A percentile compares a stretch with the other conserved stretches of the same genome.
These are phyloP conservation scores for Lacerta agilis DNA, from an alignment of 2,797 vertebrate species.

Conservation along the genomic window DNA sequence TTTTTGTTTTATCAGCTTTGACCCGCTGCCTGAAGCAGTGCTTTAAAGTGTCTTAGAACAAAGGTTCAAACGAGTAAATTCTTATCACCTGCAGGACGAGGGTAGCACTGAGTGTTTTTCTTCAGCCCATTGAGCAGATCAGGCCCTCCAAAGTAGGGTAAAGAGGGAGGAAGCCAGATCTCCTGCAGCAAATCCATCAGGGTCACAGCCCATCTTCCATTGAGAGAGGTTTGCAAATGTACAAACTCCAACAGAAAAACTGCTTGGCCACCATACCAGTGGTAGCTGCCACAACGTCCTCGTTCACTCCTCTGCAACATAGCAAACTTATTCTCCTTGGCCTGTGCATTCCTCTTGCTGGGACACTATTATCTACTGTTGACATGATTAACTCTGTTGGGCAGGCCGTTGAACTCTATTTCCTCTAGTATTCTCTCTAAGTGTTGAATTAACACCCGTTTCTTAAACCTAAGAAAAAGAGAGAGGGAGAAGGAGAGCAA, in stretches of 20 bases:
- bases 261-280: slow-evolving; percentile 63
- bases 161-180: slow-evolving; percentile 72
- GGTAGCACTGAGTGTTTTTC: slow-evolving; percentile 71
- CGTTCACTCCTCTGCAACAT: slow-evolving; percentile 72
- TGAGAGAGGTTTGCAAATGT: slow-evolving; percentile 64
- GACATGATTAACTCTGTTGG: slow-evolving; percentile 84
- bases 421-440: slow-evolving; percentile 89
- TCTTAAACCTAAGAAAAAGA: slow-evolving; percentile 91
- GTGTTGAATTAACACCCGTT: slow-evolving; percentile 96
- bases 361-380: slow-evolving; percentile 84
- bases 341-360: slow-evolving; percentile 53
- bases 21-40: slow-evolving; percentile 68
- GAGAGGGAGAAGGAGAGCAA: slow-evolving; percentile 27
- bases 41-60: slow-evolving; percentile 64
- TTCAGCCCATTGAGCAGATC: slow-evolving; percentile 72
- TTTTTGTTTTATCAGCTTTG: slow-evolving; percentile 53
- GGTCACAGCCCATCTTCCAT: slow-evolving; percentile 75
- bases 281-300: slow-evolving; percentile 62
- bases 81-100: slow-evolving; percentile 76
- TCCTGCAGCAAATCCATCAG: slow-evolving; percentile 74
- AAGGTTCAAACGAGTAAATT: slow-evolving; percentile 74
- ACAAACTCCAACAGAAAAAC: slow-evolving; percentile 72
- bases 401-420: slow-evolving; percentile 81
- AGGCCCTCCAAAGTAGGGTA: slow-evolving; percentile 67
- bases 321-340: slow-evolving; percentile 70